phyloP scores from a whole-genome alignment of 2,113 vertebrate genomes.

The Prinia subflava region DNA sequence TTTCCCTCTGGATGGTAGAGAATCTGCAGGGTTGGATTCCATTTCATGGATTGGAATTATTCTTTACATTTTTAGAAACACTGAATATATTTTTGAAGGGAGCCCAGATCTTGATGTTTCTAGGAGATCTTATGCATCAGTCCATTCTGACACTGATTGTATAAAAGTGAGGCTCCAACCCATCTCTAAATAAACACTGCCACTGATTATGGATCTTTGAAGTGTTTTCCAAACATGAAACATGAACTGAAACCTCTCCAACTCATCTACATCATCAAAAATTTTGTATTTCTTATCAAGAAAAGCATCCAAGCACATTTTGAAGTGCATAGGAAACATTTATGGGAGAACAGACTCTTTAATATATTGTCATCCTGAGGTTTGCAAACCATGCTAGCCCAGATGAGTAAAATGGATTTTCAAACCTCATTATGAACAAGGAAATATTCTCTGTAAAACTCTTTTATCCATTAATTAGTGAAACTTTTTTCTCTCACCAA shows the following conservation, averaged over 20 bases:
- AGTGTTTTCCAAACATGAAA: background rate
- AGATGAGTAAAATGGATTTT: background rate
- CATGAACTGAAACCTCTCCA: background rate
- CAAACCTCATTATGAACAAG: background rate
- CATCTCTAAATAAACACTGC: background rate
- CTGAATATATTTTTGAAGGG: background rate
- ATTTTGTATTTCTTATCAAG: background rate
- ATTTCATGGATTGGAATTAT: background rate
- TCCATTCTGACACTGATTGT: background rate
- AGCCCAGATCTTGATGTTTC: background rate
- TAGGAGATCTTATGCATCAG: background rate
- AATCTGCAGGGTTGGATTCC: background rate
- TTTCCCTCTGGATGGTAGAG: background rate
- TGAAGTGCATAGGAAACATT: background rate
- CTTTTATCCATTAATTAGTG: background rate
- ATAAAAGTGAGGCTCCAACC: background rate
- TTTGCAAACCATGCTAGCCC: background rate
- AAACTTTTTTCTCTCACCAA: background rate
- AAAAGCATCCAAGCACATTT: background rate
- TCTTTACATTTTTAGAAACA: background rate
- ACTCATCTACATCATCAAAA: background rate
- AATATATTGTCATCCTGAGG: background rate
- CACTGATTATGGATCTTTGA: background rate
- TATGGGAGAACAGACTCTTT: background rate
- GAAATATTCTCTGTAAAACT: background rate